Evolutionary conservation across 2,888 invertebrate species (phyloP).

Genomic region (Andrena fulva): DNA sequence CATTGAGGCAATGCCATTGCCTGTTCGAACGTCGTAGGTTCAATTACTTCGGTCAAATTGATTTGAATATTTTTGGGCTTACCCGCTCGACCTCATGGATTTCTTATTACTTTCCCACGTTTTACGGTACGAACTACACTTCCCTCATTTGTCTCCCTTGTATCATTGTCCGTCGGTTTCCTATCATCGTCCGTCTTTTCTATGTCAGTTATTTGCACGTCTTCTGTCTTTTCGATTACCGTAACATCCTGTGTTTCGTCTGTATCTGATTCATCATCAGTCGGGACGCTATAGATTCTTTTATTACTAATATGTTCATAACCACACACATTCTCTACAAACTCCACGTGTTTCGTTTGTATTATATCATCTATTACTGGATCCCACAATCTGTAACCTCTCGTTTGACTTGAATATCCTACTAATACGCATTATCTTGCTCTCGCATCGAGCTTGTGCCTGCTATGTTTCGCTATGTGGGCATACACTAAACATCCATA

Average conservation of each 20-base stretch:
- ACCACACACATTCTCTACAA: conserved; percentile 21
- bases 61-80: conserved; percentile 31
- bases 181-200: not conserved
- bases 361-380: conserved; percentile 16
- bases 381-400: conserved; percentile 30
- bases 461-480: not conserved
- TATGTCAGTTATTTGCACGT: not conserved
- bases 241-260: not conserved
- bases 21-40: conserved; percentile 34
- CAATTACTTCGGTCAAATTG: conserved; percentile 25
- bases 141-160: not conserved
- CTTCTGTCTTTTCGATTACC: not conserved
- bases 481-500: conserved; percentile 11
- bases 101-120: conserved; percentile 37
- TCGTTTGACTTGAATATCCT: conserved; percentile 18
- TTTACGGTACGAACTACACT: not conserved
- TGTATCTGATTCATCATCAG: not conserved
- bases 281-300: not conserved
- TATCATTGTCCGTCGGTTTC: too few species aligned
- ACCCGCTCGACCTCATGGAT: conserved; percentile 25
- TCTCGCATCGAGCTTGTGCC: conserved; percentile 7
- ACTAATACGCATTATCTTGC: conserved; percentile 6
- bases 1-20: conserved; percentile 38
- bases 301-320: conserved; percentile 23
- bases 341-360: conserved; percentile 34